Evolutionary conservation across 2,113 vertebrate genomes (phyloP), one percentile per base, ranked within the genome.

Genomic region (Coturnix japonica): DNA sequence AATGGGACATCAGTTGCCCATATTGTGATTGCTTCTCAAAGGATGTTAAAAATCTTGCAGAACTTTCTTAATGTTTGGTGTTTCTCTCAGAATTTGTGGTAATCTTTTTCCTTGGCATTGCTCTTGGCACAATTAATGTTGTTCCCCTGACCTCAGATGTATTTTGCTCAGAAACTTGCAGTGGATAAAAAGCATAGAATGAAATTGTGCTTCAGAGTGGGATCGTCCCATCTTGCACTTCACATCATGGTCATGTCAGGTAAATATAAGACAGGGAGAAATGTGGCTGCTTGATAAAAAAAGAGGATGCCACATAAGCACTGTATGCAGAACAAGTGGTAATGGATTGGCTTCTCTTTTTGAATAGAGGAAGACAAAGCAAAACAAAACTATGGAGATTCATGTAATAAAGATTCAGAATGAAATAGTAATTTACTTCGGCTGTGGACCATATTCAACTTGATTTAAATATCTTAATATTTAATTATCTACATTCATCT

Each of bases 391-490:
- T 70, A 91, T 77, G 43, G 0, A 49, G 28, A 81, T 93, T 86
- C 41, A 31, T 71, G 33, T 65, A 41, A 84, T 88, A 69, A 91
- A 82, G 76, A 63, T 59, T 89, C 69, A 83, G 26, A 91, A 75
- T n/a, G 88, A 94, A 47, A 85, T 89, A 80, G 64, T 74, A 95
- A 95, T 95, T 95, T 92, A 90, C 60, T 89, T 90, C 1, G 3
- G 26, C 51, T 93, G 70, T 57, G 63, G 88, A 72, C 80, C 86
- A 57, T 77, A 73, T 76, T 94, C 84, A 63, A 64, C 21, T 82
- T 90, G 82, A 87, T 93, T 95, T 94, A 93, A 97, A 93, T 97
- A 93, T 54, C 95, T 97, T 94, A 94, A 95, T 96, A 97, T 95
- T 92, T 94, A 85, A 95, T 96, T 91, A 93, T 85, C 87, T 91